Evolutionary conservation across 2,797 vertebrate genomes (phyloP).

Genomic region (Limnodromus scolopaceus): DNA sequence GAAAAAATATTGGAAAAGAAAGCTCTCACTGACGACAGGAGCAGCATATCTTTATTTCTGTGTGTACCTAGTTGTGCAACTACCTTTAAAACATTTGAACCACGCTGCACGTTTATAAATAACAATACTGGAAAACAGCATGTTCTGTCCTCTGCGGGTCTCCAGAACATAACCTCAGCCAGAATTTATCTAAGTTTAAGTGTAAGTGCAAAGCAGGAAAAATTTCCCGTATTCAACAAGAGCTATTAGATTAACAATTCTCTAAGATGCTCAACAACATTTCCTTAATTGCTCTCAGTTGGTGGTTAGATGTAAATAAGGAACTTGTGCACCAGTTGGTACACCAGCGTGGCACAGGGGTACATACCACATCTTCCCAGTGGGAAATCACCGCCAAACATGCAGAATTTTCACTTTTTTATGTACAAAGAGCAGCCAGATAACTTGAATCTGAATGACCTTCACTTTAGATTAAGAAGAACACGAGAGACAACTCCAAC

Average conservation of each 20-base stretch:
- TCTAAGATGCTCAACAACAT: background rate
- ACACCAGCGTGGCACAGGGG: background rate
- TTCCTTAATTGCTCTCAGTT: background rate
- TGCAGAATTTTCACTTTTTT: background rate
- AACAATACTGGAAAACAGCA: background rate
- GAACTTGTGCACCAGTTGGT: background rate
- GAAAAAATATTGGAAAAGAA: constrained; percentile 35
- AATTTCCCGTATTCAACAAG: constrained; percentile 7
- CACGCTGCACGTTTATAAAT: constrained; percentile 12
- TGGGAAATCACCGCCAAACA: background rate
- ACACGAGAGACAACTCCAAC: background rate
- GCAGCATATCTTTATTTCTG: constrained; percentile 3
- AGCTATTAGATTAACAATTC: background rate
- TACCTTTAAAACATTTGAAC: background rate
- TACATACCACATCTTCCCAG: background rate
- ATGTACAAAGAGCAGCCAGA: background rate
- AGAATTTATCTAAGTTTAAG: constrained; percentile 32
- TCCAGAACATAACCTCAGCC: constrained; percentile 6
- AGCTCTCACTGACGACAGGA: background rate
- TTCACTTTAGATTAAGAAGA: background rate
- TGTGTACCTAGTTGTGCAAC: background rate
- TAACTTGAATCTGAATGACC: background rate
- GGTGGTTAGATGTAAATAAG: background rate
- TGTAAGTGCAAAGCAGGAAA: constrained; percentile 15
- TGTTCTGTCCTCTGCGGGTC: constrained; percentile 8